Evolutionary conservation across 1,140 invertebrate species (phyloP), one percentile per base, ranked within the genome.

Genomic region (Ceratina australensis): DNA sequence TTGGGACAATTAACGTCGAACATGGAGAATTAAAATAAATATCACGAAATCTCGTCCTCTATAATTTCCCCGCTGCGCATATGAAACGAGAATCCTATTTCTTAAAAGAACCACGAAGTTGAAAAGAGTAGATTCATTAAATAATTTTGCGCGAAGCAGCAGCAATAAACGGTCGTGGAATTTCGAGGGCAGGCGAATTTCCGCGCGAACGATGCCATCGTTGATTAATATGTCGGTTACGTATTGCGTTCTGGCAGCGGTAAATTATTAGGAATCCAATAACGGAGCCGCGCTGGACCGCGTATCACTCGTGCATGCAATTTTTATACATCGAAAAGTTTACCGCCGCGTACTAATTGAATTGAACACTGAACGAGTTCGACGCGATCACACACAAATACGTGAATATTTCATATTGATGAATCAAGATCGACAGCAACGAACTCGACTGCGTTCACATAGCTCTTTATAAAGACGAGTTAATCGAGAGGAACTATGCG

Each of bases 1-100:
- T 52, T 64, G 49, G 7, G 7, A 54, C 26, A 42, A 72, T 72
- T 72, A 54, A 72, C 22, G 33, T 63, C 20, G 20, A 28, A 26
- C 49, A 10, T 15, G 12, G 13, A 22, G 33, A 8, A 16, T 16
- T 20, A n/a, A 8, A 68, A 33, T 28, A 68, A 68, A 52, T 7
- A 52, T 52, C 22, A 20, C 26, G 20, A 18, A 13, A 69, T 57
- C 22, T 26, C n/a, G 26, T 22, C 16, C 20, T 42, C 33, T 42
- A 42, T 42, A 8, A 42, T 42, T 33, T 33, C 28, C 5, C 28
- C 28, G 2, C 33, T 42, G 33, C 10, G 10, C 33, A 42, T 0
- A 7, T 10, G 5, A 10, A 7, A 42, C n/a, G n/a, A 42, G 33
- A 10, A 10, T 2, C 33, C 5, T 42, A 7, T 42, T 42, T 42